A percentile compares a stretch with the other conserved stretches of the same genome.
Evolutionary conservation across 2,888 invertebrate genomes (phyloP).

Genomic region (Diadegma fenestrale): DNA sequence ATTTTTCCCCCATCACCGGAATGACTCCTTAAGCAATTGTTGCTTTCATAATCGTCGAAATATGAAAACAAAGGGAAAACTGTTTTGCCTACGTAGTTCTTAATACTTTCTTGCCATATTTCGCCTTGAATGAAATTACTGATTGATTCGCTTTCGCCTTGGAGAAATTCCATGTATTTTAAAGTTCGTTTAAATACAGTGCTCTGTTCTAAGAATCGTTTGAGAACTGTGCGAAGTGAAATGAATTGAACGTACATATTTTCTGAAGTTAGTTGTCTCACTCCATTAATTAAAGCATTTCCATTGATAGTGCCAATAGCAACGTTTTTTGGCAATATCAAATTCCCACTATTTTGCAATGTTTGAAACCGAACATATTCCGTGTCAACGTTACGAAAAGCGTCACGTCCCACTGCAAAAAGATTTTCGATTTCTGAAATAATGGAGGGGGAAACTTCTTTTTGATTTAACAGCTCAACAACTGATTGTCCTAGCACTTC

Average conservation of each 20-base stretch:
- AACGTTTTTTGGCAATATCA: conserved; percentile 34
- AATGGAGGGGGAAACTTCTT: not conserved
- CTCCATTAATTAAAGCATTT: conserved; percentile 5
- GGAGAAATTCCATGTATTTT: conserved; percentile 25
- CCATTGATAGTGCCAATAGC: conserved; percentile 18
- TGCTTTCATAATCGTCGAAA: conserved; percentile 64
- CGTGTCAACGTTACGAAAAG: conserved; percentile 35
- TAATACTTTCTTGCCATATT: conserved; percentile 50
- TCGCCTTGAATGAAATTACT: conserved; percentile 58
- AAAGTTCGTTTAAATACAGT: conserved; percentile 46
- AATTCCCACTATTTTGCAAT: conserved; percentile 34
- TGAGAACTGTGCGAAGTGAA: conserved; percentile 47
- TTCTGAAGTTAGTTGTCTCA: not conserved
- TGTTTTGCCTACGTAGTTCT: conserved; percentile 37
- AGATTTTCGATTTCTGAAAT: not conserved
- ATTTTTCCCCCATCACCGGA: conserved; percentile 36
- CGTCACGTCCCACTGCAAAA: not conserved
- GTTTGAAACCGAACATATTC: conserved; percentile 48
- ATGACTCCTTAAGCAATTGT: conserved; percentile 61
- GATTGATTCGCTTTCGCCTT: conserved; percentile 24
- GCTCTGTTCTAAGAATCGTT: conserved; percentile 54
- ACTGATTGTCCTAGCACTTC: not conserved
- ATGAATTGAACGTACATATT: conserved; percentile 52
- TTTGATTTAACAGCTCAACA: not conserved
- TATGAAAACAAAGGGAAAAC: conserved; percentile 64